phyloP scores from a whole-genome alignment of 35 echinoderm and acorn worm species.

The Lytechinus pictus region DNA sequence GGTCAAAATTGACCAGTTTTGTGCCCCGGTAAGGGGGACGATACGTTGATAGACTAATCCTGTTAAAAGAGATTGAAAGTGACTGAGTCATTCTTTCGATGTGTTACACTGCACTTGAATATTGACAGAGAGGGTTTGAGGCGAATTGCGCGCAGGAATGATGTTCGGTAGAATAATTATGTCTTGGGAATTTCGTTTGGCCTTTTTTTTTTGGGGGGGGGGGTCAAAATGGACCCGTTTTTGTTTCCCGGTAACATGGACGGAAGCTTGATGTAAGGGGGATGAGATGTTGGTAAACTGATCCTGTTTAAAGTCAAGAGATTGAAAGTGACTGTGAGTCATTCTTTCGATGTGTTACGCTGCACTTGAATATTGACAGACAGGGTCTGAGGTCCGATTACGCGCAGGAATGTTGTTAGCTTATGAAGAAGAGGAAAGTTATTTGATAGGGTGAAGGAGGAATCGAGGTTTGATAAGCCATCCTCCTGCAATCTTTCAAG shows the following conservation, averaged over 20 bases:
- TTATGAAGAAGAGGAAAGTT: background rate
- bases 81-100: background rate
- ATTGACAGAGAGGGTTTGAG: background rate
- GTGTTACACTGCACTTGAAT: background rate
- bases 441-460: background rate
- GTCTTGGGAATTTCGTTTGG: no score
- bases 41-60: no score
- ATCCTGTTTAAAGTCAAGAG: background rate
- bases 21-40: no score
- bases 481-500: background rate
- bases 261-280: background rate
- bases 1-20: no score
- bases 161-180: background rate
- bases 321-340: background rate
- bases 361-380: slow-evolving; percentile 18
- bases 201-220: no score
- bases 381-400: background rate
- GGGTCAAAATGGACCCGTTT: no score
- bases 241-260: background rate
- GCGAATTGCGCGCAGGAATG: background rate
- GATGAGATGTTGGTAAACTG: background rate
- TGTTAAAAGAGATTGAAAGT: background rate
- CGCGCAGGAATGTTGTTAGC: background rate
- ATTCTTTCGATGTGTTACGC: background rate
- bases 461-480: background rate